phyloP scores from a whole-genome alignment of 2,113 vertebrate species.

The Engraulis encrasicolus region DNA sequence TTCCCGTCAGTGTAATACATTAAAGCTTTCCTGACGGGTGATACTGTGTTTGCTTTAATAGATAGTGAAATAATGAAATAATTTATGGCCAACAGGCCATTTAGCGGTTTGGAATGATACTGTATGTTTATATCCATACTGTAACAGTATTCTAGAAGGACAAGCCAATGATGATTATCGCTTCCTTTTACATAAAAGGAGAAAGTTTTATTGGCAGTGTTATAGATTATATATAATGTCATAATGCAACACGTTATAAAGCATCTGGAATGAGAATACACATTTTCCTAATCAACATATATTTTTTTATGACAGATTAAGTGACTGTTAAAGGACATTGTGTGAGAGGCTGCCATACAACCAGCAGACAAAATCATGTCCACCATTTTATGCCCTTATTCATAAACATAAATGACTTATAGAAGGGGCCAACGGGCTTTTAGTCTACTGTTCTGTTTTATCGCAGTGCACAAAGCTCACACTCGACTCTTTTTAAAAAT shows the following conservation, averaged over 20 bases:
- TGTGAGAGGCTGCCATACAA: neutral
- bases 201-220: neutral
- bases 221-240: neutral
- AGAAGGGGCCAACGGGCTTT: constrained; percentile 58
- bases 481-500: constrained; percentile 65
- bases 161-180: neutral
- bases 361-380: neutral
- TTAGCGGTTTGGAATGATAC: neutral
- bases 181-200: neutral
- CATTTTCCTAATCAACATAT: neutral
- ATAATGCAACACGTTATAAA: neutral
- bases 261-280: neutral
- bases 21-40: neutral
- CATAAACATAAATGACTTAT: neutral
- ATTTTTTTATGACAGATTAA: neutral
- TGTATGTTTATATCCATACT: neutral
- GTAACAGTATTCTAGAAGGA: neutral
- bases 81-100: neutral
- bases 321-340: neutral
- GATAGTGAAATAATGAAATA: neutral
- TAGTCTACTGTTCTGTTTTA: constrained; percentile 65
- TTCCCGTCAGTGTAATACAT: neutral
- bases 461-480: constrained; percentile 52
- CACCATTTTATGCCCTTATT: neutral
- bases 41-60: neutral